phyloP scores from a whole-genome alignment of 2,888 invertebrate genomes.

The Tipula lateralis region DNA sequence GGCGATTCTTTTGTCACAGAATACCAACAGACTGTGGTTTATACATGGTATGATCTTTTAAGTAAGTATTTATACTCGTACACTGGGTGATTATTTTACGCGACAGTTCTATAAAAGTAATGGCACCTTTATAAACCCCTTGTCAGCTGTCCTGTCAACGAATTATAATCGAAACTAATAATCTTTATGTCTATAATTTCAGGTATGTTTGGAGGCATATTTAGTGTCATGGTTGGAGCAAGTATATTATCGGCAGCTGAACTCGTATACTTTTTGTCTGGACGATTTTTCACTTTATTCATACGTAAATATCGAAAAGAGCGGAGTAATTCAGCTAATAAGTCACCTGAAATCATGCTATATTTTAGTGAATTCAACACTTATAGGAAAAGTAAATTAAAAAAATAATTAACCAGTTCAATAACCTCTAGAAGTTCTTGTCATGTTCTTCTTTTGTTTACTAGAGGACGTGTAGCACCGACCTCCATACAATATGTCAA shows the following conservation, averaged over 20 bases:
- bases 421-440: too few relatives aligned
- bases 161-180: neutral
- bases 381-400: neutral
- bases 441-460: too few relatives aligned
- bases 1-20: neutral
- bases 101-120: too few relatives aligned
- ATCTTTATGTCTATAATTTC: neutral
- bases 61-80: neutral
- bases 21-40: neutral
- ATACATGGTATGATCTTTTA: constrained; percentile 12
- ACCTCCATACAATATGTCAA: too few relatives aligned
- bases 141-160: too few relatives aligned
- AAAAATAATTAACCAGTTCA: too few relatives aligned
- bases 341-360: neutral
- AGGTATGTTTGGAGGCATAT: constrained; percentile 20
- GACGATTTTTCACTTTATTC: constrained; percentile 12
- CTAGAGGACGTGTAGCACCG: too few relatives aligned
- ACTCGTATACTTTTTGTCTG: neutral
- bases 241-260: neutral
- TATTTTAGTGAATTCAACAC: neutral
- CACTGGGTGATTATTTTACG: neutral
- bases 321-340: neutral
- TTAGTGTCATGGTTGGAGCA: neutral
- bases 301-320: neutral
- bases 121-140: too few relatives aligned